Evolutionary conservation across 2,888 invertebrate species (phyloP), one percentile per base, ranked within the genome.

Genomic region (Rhingia rostrata): DNA sequence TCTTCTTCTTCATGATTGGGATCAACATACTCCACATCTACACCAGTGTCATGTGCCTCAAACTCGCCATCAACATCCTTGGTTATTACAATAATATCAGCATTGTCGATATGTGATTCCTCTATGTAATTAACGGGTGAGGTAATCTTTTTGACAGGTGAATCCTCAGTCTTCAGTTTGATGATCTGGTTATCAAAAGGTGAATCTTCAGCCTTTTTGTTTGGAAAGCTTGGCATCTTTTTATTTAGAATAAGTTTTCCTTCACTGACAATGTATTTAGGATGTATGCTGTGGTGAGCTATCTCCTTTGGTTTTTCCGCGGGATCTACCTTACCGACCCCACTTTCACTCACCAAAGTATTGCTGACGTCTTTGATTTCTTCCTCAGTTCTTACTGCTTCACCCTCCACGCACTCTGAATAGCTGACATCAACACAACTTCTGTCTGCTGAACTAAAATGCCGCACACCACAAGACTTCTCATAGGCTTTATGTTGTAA

Each of bases 341-440:
- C n/a, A 5, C 45, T 45, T 6, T 14, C 12, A 22, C 2, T 22
- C 47, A 3, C 14, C 14, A 22, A 22, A 1, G 22, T 22, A 47
- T 6, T 22, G 9, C 10, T 30, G 2, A 4, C 49, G 10, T 6
- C 22, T 14, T 22, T 9, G 3, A 22, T 9, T 6, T 9, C 41
- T 22, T 22, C 22, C 22, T 22, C 22, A 22, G 22, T 22, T 22
- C 2, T 22, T 14, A 6, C 45, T 45, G 9, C 9, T 0, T 5
- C n/a, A 3, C 39, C 78, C 41, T 79, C 80, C 4, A 80, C 61
- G 4, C 84, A 84, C 7, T 35, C 14, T 12, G 80, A 84, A 3
- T 47, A 5, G 0, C 22, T 14, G 4, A 58, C 54, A 14, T 69
- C 66, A 30, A 80, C 45, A 6, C 84, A 84, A 5, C 10, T 32